Conservation (phyloP, 2,888 invertebrate genomes). For the Erebia ligea region DNA sequence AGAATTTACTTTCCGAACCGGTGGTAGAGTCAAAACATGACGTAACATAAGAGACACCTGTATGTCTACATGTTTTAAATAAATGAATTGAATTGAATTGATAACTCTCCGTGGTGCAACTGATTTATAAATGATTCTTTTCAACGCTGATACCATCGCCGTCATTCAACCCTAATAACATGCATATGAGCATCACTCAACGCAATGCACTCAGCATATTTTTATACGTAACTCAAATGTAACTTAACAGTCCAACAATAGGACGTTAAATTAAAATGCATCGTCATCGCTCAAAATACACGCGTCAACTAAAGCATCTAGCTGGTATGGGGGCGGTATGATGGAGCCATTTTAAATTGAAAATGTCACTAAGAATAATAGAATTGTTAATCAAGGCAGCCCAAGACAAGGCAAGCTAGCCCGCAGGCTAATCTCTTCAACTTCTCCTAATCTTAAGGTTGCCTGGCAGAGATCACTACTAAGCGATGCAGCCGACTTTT, state of each 20-base stretch:
- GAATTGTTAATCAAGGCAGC: no score
- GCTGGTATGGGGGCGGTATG: conserved; percentile 12
- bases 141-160: neutral
- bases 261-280: conserved; percentile 22
- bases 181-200: conserved; percentile 19
- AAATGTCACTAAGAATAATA: neutral
- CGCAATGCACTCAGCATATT: conserved; percentile 33
- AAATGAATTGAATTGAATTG: no score
- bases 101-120: no score
- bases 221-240: neutral
- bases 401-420: no score
- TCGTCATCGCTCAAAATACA: conserved; percentile 16
- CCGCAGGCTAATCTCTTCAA: no score
- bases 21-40: no score
- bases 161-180: conserved; percentile 19
- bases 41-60: no score
- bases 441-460: no score
- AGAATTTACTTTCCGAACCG: no score
- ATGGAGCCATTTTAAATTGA: conserved; percentile 18
- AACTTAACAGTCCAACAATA: conserved; percentile 12
- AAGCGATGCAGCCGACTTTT: no score
- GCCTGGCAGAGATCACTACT: no score
- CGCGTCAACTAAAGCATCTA: conserved; percentile 7
- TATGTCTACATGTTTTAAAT: no score
- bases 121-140: neutral